Evolutionary conservation across 1,140 invertebrate species (phyloP), one percentile per base, ranked within the genome.

Genomic region (Papilio aristodemus): DNA sequence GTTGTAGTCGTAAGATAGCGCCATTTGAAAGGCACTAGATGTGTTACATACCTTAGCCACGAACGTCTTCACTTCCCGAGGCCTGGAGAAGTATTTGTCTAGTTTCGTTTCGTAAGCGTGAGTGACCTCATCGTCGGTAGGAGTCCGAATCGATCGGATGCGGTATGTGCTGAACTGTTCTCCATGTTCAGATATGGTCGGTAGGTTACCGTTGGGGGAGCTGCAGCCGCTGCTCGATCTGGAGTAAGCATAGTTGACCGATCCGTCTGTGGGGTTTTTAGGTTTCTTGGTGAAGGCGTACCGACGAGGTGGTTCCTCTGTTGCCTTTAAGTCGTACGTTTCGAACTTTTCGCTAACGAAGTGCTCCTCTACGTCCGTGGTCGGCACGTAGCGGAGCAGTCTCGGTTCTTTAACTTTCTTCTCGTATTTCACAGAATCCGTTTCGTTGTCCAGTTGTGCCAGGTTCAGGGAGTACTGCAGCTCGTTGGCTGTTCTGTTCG

Each of bases 261-360:
- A 89, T n/a, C 89, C 89, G 67, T 91, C 89, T 3, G 83, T 63
- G 9, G 86, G 86, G 63, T 91, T 90, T 70, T 86, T 89, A 0
- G 86, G 84, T 54, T 90, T 91, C 72, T 91, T 91, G n/a, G 80
- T 83, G 66, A 88, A 91, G 13, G 81, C 77, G 39, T 89, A 83
- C 38, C 85, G 71, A 27, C 83, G 79, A 7, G 85, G 81, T 27
- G 76, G 77, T 32, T 89, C 85, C 19, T 87, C 87, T 0, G 84
- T 75, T 11, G 84, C 77, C 43, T 86, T 86, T 32, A 88, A 72
- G 67, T 90, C 87, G 32, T 88, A 90, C 0, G 85, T 89, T 70
- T 91, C 89, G 59, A 86, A 89, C 50, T 88, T 89, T 60, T 90
- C 86, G 4, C 78, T 81, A 0, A 91, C 80, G 57, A 74, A 89